Evolutionary conservation across 2,113 vertebrate species (phyloP).

Genomic region (Engystomops pustulosus): DNA sequence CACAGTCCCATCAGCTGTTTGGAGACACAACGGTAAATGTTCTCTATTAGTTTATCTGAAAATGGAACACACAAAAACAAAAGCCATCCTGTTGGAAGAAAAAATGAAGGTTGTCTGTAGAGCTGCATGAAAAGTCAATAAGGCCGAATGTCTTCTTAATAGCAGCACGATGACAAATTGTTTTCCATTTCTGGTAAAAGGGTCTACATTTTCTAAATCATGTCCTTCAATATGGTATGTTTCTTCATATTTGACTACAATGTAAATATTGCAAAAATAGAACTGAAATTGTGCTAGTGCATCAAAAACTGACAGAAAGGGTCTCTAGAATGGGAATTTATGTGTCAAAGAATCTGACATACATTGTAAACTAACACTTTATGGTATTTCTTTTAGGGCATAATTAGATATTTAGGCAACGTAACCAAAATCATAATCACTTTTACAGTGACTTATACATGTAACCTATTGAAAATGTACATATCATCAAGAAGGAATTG

Average conservation of each 20-base stretch:
- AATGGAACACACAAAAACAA: constrained; percentile 54
- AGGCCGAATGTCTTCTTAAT: constrained; percentile 29
- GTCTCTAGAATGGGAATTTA: background rate
- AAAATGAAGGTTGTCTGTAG: constrained; percentile 38
- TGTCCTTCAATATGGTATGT: constrained; percentile 7
- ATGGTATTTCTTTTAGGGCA: background rate
- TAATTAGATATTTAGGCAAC: no score
- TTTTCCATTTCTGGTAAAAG: constrained; percentile 23
- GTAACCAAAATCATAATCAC: no score
- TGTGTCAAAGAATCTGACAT: background rate
- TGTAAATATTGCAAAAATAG: constrained; percentile 12
- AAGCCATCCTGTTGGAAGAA: background rate
- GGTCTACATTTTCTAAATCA: constrained; percentile 46
- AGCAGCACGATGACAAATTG: constrained; percentile 39
- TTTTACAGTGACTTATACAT: no score
- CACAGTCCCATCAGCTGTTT: constrained; percentile 36
- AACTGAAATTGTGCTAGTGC: background rate
- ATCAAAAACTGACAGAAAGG: background rate
- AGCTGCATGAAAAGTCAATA: constrained; percentile 45
- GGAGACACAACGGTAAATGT: constrained; percentile 34
- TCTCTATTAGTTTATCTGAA: constrained; percentile 45
- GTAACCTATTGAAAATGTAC: no score
- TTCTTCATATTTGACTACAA: constrained; percentile 25
- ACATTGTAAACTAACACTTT: background rate
- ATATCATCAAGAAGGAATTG: no score